Conservation (phyloP, 2,113 vertebrate genomes). For the Mystacornis crossleyi region DNA sequence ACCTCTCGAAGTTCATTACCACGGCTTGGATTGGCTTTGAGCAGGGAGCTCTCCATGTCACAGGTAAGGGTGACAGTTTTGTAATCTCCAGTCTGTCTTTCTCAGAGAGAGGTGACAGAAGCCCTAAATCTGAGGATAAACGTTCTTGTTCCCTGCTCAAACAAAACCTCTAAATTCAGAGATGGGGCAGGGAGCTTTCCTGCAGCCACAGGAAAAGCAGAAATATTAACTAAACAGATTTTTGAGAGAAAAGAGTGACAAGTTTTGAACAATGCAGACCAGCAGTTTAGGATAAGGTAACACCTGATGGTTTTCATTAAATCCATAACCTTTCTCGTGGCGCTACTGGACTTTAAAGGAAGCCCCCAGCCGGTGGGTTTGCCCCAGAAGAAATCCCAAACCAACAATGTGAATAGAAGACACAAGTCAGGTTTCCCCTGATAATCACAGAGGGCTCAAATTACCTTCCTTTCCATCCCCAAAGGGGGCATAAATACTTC, state of each 20-base stretch:
- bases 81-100: not conserved
- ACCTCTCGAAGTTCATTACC: not conserved
- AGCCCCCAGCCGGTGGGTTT: not conserved
- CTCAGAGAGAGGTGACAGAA: not conserved
- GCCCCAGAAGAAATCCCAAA: not conserved
- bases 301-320: not conserved
- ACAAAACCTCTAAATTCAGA: not conserved
- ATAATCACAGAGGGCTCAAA: conserved; percentile 36
- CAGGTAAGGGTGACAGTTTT: not conserved
- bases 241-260: not conserved
- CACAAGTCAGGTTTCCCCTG: conserved; percentile 40
- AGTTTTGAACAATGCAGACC: not conserved
- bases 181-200: not conserved
- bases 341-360: not conserved
- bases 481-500: conserved; percentile 64
- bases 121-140: not conserved
- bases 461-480: conserved; percentile 58
- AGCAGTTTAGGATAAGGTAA: not conserved
- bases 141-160: not conserved
- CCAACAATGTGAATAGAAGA: not conserved
- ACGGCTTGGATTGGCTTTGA: not conserved
- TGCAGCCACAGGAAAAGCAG: not conserved
- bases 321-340: not conserved
- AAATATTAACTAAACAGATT: not conserved
- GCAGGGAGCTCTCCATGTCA: not conserved